A percentile compares a stretch with the other conserved stretches of the same genome.
Conservation (phyloP, 2,797 vertebrate species). For the Pampus argenteus region DNA sequence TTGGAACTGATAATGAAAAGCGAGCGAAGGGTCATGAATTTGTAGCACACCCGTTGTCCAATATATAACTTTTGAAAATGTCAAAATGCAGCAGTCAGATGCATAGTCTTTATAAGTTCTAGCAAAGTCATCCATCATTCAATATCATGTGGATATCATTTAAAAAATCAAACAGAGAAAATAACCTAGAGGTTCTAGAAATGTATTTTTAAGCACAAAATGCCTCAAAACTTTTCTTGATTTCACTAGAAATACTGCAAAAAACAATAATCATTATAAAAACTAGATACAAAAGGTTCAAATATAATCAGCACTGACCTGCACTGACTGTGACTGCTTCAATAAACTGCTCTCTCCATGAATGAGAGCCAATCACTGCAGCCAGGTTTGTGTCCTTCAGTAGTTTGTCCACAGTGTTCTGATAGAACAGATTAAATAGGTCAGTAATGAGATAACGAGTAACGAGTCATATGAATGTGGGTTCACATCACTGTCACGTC, state of each 20-base stretch:
- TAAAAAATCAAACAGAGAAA: background rate
- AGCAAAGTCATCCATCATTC: background rate
- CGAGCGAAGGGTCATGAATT: too few relatives aligned
- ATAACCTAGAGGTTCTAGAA: background rate
- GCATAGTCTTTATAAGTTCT: background rate
- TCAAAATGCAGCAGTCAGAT: too few relatives aligned
- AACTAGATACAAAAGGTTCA: background rate
- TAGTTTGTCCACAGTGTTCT: slow-evolving; percentile 94
- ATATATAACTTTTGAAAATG: background rate
- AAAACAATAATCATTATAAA: background rate
- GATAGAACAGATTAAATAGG: slow-evolving; percentile 51
- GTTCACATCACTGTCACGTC: slow-evolving; percentile 11
- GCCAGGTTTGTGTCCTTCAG: slow-evolving; percentile 94
- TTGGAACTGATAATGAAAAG: too few relatives aligned
- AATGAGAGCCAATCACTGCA: slow-evolving; percentile 90
- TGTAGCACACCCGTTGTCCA: too few relatives aligned
- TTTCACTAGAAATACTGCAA: background rate
- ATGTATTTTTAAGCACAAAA: background rate
- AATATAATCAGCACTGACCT: slow-evolving; percentile 75
- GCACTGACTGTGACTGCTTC: slow-evolving; percentile 93
- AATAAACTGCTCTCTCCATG: slow-evolving; percentile 94
- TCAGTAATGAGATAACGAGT: slow-evolving; percentile 14
- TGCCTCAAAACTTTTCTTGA: background rate
- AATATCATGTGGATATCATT: background rate
- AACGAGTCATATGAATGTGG: background rate